Base-by-base conservation (phyloP, 2,888 invertebrate species). In the Philereme transversata region DNA sequence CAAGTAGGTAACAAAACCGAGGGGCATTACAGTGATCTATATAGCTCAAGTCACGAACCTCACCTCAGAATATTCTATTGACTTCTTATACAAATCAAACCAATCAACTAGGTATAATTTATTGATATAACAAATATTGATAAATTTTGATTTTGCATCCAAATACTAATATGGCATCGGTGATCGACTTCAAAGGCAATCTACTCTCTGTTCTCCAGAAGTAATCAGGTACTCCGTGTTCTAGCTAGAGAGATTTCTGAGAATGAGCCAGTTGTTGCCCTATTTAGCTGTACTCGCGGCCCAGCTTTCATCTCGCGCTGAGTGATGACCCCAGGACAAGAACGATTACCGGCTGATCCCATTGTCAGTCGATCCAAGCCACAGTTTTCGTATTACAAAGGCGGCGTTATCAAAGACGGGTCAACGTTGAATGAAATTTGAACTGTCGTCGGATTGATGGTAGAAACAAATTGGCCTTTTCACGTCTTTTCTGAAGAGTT, bases 311-410 rank as follows among this genome's bases (percentile, higher is more conserved):
- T 88, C 83, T 84, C 76, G 68, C 75, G 70, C 83, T 90, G 90
- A 90, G 82, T 88, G 89, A 90, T 90, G 89, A 85, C 83, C 84
- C 80, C 84, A 84, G 87, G 86, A 85, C 87, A 82, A 75, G 83
- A 86, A 82, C 82, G 86, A 89, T 87, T 85, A 88, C 86, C 83
- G 81, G 70, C 79, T 79, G 79, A 82, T 79, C 80, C 81, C 81
- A 83, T 86, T 87, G 88, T 87, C 72, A 81, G 83, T 79, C 64
- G 81, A 84, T 46, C 52, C 56, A 55, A 84, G 82, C 82, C 81
- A 83, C 80, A 79, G 71, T 76, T 78, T 76, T 73, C 62, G 57
- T 67, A 62, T 72, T 79, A 89, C 87, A 89, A 87, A 81, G 71
- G 72, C 86, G 88, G 87, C 65, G 59, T 64, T 76, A 83, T 88